Evolutionary conservation across 1,140 invertebrate species (phyloP).

Genomic region (Metopolophium dirhodum): DNA sequence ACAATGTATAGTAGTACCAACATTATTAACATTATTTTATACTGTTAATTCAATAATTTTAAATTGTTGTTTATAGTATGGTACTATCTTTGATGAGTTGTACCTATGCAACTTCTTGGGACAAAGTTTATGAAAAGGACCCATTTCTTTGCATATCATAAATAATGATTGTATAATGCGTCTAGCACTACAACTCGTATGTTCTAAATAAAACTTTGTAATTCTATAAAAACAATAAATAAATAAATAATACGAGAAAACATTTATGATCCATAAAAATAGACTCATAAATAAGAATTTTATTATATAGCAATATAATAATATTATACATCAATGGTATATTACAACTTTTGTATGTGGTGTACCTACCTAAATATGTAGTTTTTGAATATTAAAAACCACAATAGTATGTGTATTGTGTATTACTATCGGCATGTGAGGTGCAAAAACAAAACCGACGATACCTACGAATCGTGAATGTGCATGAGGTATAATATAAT

Average conservation of each 20-base stretch:
- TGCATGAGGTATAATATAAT: neutral
- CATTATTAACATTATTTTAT: neutral
- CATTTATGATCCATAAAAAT: neutral
- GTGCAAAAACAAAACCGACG: neutral
- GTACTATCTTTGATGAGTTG: neutral
- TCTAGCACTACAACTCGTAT: neutral
- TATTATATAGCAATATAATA: neutral
- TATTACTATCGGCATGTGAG: neutral
- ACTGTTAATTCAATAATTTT: neutral
- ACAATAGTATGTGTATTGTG: neutral
- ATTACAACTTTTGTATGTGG: neutral
- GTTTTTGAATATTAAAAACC: neutral
- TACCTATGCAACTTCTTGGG: neutral
- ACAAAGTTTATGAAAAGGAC: neutral
- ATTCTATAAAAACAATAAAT: neutral
- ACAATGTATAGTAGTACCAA: neutral
- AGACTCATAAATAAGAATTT: neutral
- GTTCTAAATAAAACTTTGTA: neutral
- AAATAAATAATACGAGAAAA: neutral
- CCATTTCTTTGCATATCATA: neutral
- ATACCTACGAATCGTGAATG: neutral
- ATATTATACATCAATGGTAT: neutral
- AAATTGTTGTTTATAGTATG: neutral
- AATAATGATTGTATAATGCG: neutral
- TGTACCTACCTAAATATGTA: neutral